A percentile compares a stretch with the other conserved stretches of the same genome.
Conservation (phyloP, 2,113 vertebrate species). For the Rhabdornis inornatus region DNA sequence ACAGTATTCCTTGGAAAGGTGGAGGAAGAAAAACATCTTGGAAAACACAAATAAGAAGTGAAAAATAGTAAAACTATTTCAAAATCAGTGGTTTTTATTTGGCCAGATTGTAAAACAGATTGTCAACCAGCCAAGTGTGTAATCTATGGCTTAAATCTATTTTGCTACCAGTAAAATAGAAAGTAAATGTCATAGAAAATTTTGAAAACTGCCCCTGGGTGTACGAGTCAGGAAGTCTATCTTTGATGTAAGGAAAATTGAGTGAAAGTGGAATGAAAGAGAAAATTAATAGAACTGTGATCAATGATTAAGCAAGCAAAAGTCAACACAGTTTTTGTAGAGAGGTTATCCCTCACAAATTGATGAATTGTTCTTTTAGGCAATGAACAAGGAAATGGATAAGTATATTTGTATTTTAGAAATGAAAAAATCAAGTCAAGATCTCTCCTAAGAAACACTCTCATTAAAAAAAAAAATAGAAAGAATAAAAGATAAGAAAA, state of each 20-base stretch:
- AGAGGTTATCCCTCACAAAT: not conserved
- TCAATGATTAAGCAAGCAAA: not conserved
- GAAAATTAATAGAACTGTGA: not conserved
- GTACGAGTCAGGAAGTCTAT: not conserved
- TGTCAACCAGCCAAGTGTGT: not conserved
- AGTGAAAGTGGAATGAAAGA: not conserved
- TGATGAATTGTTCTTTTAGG: not conserved
- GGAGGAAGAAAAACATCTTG: not conserved
- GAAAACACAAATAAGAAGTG: not conserved
- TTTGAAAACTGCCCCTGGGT: not conserved
- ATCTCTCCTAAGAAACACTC: not conserved
- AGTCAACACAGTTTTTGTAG: not conserved
- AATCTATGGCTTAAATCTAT: not conserved
- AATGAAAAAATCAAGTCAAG: not conserved
- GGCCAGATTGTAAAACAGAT: conserved; percentile 20
- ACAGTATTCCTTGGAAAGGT: not conserved
- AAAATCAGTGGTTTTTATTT: not conserved
- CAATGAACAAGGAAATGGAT: not conserved
- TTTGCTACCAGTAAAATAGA: not conserved
- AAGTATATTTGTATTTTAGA: not conserved
- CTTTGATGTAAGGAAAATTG: not conserved
- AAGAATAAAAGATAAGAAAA: not conserved
- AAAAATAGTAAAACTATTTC: not conserved
- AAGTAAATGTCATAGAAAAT: not conserved
- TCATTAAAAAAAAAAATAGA: not conserved